Evolutionary conservation across 2,888 invertebrate species (phyloP).

Genomic region (Tetanocera ferruginea): DNA sequence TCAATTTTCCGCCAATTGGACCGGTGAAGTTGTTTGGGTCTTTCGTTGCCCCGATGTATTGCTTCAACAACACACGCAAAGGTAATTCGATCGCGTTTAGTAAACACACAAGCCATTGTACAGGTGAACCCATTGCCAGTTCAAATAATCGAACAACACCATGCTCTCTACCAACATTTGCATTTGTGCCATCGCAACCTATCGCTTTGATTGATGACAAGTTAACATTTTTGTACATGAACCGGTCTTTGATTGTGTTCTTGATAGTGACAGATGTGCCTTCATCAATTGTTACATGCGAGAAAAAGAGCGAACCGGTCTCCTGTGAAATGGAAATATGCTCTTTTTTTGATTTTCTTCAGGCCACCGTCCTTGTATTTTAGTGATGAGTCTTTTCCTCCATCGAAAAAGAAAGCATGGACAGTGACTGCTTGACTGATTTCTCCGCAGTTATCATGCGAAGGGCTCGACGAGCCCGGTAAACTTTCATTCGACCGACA

Average conservation of each 20-base stretch:
- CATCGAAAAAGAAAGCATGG: background rate
- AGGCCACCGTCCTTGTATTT: background rate
- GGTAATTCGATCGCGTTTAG: background rate
- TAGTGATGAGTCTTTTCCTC: background rate
- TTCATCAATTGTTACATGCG: background rate
- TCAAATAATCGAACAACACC: background rate
- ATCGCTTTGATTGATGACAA: background rate
- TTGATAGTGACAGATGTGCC: background rate
- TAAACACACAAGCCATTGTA: conserved; percentile 2
- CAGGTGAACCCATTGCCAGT: background rate
- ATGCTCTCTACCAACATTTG: background rate
- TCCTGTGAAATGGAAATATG: background rate
- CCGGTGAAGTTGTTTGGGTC: too few relatives aligned
- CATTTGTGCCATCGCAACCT: conserved; percentile 6
- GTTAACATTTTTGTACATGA: background rate
- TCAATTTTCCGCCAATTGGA: background rate
- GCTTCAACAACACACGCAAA: background rate
- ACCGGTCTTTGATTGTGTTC: background rate
- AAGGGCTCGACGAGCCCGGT: background rate
- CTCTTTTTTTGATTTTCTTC: conserved; percentile 2
- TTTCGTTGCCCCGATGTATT: background rate
- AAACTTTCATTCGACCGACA: conserved; percentile 3
- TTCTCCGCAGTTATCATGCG: background rate
- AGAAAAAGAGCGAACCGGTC: background rate
- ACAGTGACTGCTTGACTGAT: conserved; percentile 4